Conservation (phyloP, 2,888 invertebrate species). For the Vanessa cardui region DNA sequence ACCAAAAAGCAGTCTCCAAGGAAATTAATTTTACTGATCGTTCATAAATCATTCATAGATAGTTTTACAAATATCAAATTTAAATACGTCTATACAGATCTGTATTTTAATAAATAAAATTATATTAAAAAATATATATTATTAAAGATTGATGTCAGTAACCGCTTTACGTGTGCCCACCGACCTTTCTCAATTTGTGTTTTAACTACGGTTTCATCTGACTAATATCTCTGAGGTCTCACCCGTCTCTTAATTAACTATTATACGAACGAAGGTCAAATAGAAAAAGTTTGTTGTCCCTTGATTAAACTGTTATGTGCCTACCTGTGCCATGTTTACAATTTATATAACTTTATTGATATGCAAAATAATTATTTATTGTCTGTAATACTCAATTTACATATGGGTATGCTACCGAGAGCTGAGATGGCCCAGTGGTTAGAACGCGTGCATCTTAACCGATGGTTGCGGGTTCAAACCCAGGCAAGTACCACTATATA, state of each 20-base stretch:
- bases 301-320: slow-evolving; percentile 15
- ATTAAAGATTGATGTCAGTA: too few species aligned
- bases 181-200: background rate
- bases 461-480: too few species aligned
- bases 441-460: too few species aligned
- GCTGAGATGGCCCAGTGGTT: too few species aligned
- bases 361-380: too few species aligned
- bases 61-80: background rate
- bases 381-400: too few species aligned
- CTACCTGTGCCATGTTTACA: background rate
- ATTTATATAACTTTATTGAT: too few species aligned
- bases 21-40: background rate
- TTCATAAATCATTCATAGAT: background rate
- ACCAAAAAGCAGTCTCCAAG: background rate
- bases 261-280: background rate
- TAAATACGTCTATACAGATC: background rate
- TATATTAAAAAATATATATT: too few species aligned
- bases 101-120: too few species aligned
- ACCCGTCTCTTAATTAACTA: background rate
- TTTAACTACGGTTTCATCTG: background rate
- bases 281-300: slow-evolving; percentile 12
- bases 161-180: background rate
- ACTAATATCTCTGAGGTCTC: background rate
- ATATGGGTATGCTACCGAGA: too few species aligned
- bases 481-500: too few species aligned